phyloP scores from a whole-genome alignment of 1,140 invertebrate species.

The Zaprionus tsacasi region DNA sequence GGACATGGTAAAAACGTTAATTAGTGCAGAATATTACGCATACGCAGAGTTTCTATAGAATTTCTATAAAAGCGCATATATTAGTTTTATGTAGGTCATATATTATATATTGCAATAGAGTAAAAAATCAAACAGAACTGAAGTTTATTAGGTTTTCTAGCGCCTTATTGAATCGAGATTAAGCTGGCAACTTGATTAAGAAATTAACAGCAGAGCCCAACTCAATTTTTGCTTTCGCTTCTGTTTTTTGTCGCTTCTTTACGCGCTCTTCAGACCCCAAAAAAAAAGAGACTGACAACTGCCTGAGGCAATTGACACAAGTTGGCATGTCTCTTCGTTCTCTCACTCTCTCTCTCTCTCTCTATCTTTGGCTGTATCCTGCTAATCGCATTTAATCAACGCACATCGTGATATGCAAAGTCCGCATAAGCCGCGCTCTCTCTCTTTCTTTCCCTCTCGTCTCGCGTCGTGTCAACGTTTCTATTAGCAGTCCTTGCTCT shows the following conservation, averaged over 20 bases:
- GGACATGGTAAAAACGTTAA: conserved; percentile 61
- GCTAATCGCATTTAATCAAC: conserved; percentile 17
- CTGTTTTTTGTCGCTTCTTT: not conserved
- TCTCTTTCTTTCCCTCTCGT: not conserved
- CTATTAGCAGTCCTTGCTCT: conserved; percentile 14
- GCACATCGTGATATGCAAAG: conserved; percentile 12
- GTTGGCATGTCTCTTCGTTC: conserved; percentile 5
- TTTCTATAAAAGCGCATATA: conserved; percentile 22
- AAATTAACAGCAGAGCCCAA: not conserved
- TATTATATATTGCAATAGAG: conserved; percentile 2
- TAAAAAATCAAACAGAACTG: not conserved
- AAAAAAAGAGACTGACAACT: not conserved
- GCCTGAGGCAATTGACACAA: conserved; percentile 9
- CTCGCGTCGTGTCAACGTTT: conserved; percentile 31
- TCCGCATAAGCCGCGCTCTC: not conserved
- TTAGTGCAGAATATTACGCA: conserved; percentile 55
- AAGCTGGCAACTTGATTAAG: not conserved
- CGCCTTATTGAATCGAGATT: not conserved
- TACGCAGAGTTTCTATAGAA: conserved; percentile 49
- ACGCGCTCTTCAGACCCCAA: not conserved
- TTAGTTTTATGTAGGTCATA: conserved; percentile 18
- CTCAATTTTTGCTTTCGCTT: not conserved
- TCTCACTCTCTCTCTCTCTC: not conserved
- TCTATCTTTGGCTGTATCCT: not conserved
- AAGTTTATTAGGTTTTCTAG: not conserved